Base-by-base conservation (phyloP, 92 coral and sea anemone genomes). In the Paragorgia papillata region DNA sequence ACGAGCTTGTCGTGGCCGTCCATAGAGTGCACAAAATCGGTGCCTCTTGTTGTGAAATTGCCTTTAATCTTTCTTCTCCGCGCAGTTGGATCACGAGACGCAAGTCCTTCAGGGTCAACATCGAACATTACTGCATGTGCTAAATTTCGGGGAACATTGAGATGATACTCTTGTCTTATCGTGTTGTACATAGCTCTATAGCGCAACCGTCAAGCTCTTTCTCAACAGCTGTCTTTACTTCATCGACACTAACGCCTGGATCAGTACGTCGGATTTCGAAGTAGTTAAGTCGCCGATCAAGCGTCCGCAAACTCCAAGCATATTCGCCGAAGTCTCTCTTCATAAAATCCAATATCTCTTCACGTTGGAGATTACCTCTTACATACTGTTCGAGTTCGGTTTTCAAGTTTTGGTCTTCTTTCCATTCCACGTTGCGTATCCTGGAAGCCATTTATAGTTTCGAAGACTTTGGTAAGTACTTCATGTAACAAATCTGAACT, bases 31-130 rank as follows among this genome's bases (percentile, higher is more conserved):
- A 5, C 58, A 51, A 51, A 51, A 17, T 51, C n/a, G 3, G 58
- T 51, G 3, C 58, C 58, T 22, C 58, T 51, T 17, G 58, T 51
- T 51, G 58, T 51, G n/a, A 51, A 51, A 22, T 51, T 5, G 3
- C 58, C 58, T 51, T 51, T 85, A 81, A 75, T 53, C 54, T 78
- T 85, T 55, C 64, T 73, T 63, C 79, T 85, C 80, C 68, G 74
- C 64, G 39, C 62, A 65, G 82, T 81, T 25, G 35, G 66, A 29
- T 24, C 35, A 20, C 39, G 66, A 60, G 32, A 10, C 20, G 66
- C 66, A 60, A 60, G 66, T 10, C 66, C 37, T 13, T 60, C 66
- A 20, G 32, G n/a, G 40, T 60, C 66, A 60, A 60, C 35, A 35
- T 60, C 66, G 1, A 18, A 60, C 66, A 60, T 60, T 27, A 60